Base-by-base conservation (phyloP, 2,797 vertebrate genomes). In the Cuniculus paca region DNA sequence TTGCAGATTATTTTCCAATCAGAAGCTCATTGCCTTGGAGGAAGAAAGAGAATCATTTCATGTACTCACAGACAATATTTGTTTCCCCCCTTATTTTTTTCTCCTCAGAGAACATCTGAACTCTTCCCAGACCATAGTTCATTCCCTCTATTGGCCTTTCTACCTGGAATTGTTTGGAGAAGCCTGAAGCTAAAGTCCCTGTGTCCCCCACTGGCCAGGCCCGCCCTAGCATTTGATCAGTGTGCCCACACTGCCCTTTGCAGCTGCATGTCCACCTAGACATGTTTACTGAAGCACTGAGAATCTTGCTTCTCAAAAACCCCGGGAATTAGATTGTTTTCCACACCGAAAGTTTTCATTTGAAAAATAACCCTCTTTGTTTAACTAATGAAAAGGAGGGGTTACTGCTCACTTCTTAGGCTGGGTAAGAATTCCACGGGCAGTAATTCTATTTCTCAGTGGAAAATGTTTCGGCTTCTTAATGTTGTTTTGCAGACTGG, bases 321-420 rank as follows among this genome's bases (percentile, higher is more conserved):
- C 94, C 52, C 0, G 19, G 93, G 96, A 97, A 97, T 97, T 91
- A 88, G 78, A 94, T 95, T 97, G 96, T 97, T 96, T 98, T 96
- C 94, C 95, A 97, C 95, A 36, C 85, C 81, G 93, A 78, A 97
- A 96, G 93, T 97, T 97, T 97, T 97, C 95, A 88, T 96, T 97
- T 97, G 95, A 97, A 97, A 97, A 98, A 97, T 95, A 97, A 96
- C 95, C 75, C 85, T 97, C 97, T 97, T 98, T 98, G 98, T 98
- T 98, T 96, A 97, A 90, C 92, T 97, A 97, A 96, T 96, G 96
- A 96, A 96, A 97, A 97, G 97, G 98, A 96, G 97, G 95, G 93
- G 96, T 78, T 58, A 52, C 84, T 9, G 42, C 93, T 96, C 2
- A 2, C 92, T 96, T 94, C 96, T 95, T 22, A 1, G 70, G 74